phyloP scores from a whole-genome alignment of 1,140 invertebrate species.

The Lysiphlebus fabarum region DNA sequence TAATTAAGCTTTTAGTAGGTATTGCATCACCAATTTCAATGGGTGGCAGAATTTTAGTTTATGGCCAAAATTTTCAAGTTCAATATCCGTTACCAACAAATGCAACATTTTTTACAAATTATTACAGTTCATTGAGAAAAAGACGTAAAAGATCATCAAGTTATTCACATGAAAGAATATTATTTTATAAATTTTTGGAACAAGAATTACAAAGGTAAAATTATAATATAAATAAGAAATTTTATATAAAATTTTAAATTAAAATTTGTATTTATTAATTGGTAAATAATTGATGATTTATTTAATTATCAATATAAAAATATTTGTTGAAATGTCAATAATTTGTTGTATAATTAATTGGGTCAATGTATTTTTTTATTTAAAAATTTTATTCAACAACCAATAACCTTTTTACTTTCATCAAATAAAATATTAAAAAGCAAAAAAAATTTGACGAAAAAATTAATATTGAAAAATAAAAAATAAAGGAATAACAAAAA shows the following conservation, averaged over 20 bases:
- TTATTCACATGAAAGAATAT: conserved; percentile 28
- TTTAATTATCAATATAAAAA: conserved; percentile 7
- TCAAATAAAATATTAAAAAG: no score
- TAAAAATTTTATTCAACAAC: no score
- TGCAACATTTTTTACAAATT: conserved; percentile 47
- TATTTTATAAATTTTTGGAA: conserved; percentile 30
- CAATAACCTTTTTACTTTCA: no score
- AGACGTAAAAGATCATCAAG: conserved; percentile 29
- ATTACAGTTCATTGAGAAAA: conserved; percentile 28
- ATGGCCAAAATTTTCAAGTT: conserved; percentile 53
- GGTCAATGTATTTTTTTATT: neutral
- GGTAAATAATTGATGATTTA: conserved; percentile 4
- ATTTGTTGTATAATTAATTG: conserved; percentile 11
- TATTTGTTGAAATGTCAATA: neutral
- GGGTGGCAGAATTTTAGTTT: conserved; percentile 41
- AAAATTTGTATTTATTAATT: no score
- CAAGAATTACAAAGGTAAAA: conserved; percentile 26
- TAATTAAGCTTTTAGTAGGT: conserved; percentile 46
- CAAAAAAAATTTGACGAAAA: neutral
- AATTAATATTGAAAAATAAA: neutral
- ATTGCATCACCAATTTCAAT: conserved; percentile 48
- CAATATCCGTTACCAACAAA: conserved; percentile 53
- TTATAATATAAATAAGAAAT: no score
- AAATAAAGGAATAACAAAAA: neutral
- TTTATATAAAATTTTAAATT: no score